Evolutionary conservation across 2,113 vertebrate species (phyloP), one percentile per base, ranked within the genome.

Genomic region (Siniperca knerii): DNA sequence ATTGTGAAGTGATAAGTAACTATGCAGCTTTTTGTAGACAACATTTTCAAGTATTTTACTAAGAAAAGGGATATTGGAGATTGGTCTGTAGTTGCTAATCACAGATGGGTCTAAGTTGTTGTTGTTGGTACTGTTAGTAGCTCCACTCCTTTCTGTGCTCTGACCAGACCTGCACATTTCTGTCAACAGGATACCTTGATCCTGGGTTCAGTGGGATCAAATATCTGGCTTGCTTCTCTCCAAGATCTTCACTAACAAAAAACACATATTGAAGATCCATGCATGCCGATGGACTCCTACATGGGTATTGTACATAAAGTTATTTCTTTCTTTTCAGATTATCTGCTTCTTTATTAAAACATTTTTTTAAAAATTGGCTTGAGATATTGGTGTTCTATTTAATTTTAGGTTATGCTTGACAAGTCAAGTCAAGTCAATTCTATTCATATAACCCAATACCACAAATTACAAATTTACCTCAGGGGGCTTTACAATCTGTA

Each of bases 191-290:
- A 93, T 0, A 80, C 33, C 0, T 55, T 95, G 77, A 44, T 95
- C 87, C 77, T 95, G 84, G 94, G 94, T 23, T 90, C 94, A 37
- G 85, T 95, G 84, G 94, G 94, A 21, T 90, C 94, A 37, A 86
- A 94, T n/a, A 65, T 33, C 61, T 95, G 93, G 94, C 25, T 44
- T 25, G 94, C 94, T 12, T 87, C 94, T 48, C 82, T 95, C 2
- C 40, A 70, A 46, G 70, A 93, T 11, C 8, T 5, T 64, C n/a
- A 8, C 0, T n/a, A 0, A 0, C 0, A 50, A 55, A 65, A 0
- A 0, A 73, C 8, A 20, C 55, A 35, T 61, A 88, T 95, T 58
- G 0, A 81, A 29, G 91, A 93, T 83, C 21, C 78, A 48, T 0
- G 61, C 1, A 92, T 94, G 89, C 0, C 72, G 40, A 57, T 65